These are phyloP conservation scores for Oryctes rhinoceros DNA, from an alignment of 1,140 invertebrate genomes.

Conservation along the genomic window DNA sequence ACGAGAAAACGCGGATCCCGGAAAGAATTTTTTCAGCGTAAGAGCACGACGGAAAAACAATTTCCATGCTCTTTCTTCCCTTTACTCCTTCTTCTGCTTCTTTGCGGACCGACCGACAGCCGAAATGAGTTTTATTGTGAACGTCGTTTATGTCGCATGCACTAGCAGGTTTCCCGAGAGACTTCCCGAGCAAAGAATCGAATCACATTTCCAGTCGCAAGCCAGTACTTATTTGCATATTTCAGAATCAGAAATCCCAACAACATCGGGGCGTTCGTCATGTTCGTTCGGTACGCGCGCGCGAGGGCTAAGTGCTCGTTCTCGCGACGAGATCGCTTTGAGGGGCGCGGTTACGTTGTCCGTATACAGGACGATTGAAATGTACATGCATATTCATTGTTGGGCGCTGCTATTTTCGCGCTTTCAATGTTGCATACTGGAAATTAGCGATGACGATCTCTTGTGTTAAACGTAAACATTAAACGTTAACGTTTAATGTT, in stretches of 20 bases:
- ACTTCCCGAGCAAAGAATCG: slow-evolving; percentile 31
- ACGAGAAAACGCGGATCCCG: slow-evolving; percentile 16
- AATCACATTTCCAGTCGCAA: slow-evolving; percentile 40
- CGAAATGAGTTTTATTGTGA: slow-evolving; percentile 38
- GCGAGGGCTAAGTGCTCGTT: background rate
- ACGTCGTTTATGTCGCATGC: slow-evolving; percentile 39
- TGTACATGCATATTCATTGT: no score
- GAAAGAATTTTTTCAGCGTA: slow-evolving; percentile 16
- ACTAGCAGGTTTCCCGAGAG: slow-evolving; percentile 33
- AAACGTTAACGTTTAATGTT: no score
- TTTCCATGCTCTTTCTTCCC: slow-evolving; percentile 17
- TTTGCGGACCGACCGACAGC: slow-evolving; percentile 30
- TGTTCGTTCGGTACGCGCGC: slow-evolving; percentile 2
- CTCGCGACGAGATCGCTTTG: background rate
- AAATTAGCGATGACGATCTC: no score
- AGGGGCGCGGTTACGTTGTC: background rate
- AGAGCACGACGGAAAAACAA: slow-evolving; percentile 28
- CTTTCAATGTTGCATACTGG: no score
- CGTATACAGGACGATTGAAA: slow-evolving; percentile 6
- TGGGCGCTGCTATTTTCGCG: no score
- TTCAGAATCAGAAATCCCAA: slow-evolving; percentile 40
- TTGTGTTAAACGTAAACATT: no score
- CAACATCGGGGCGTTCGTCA: slow-evolving; percentile 35
- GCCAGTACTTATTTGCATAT: slow-evolving; percentile 38
- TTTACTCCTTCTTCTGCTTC: slow-evolving; percentile 23